These are phyloP conservation scores for Haliclona indistincta DNA, from an alignment of 37 sponge, comb jelly and placozoan genomes.

Conservation along the genomic window DNA sequence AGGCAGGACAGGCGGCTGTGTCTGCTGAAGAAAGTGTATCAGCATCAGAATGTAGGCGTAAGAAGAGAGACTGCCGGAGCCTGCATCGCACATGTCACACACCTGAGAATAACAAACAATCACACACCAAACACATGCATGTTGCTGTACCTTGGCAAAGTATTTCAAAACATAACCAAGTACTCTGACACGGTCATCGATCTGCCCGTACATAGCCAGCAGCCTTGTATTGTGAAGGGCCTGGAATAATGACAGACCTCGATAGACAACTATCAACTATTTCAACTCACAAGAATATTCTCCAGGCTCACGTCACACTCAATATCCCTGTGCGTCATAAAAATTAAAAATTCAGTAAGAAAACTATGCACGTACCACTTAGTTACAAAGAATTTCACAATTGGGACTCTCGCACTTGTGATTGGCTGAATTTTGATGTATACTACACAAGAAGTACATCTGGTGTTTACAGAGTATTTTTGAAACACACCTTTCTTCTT, in stretches of 20 bases:
- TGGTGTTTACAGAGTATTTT: too few relatives aligned
- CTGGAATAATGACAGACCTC: constrained; percentile 3
- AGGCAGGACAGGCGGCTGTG: constrained; percentile 75
- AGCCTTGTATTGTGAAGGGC: constrained; percentile 79
- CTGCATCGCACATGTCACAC: constrained; percentile 86
- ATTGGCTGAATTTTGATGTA: constrained; percentile 31
- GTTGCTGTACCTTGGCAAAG: constrained; percentile 74
- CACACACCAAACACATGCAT: not conserved
- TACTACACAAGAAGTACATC: too few relatives aligned
- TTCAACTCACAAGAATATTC: constrained; percentile 56
- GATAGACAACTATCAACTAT: not conserved
- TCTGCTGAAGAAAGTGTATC: constrained; percentile 87
- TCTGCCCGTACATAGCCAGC: constrained; percentile 54
- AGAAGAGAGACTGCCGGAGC: constrained; percentile 86
- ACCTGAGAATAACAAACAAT: constrained; percentile 29
- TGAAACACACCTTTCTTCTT: too few relatives aligned
- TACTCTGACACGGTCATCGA: constrained; percentile 62
- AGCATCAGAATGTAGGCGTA: constrained; percentile 93
- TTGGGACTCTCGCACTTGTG: constrained; percentile 74
- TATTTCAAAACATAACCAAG: constrained; percentile 75
- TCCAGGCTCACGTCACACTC: constrained; percentile 79
- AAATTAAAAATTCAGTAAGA: not conserved
- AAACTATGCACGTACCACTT: constrained; percentile 15
- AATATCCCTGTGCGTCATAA: constrained; percentile 7
- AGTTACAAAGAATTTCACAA: constrained; percentile 61